Evolutionary conservation across 2,113 vertebrate species (phyloP).

Genomic region (Merops nubicus): DNA sequence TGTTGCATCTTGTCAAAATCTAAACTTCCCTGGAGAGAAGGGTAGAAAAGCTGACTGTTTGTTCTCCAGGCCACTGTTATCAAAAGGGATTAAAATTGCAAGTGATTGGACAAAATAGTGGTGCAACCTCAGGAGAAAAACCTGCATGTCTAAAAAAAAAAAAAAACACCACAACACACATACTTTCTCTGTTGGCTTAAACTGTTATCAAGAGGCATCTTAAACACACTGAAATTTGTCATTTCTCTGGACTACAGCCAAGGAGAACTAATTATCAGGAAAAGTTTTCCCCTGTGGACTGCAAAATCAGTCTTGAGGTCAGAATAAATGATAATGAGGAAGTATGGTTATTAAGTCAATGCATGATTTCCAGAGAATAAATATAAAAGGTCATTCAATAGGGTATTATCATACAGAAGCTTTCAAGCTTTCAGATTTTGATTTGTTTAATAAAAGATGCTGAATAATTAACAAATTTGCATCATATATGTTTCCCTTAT

Average conservation of each 20-base stretch:
- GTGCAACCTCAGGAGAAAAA: slow-evolving; percentile 42
- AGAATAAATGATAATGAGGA: slow-evolving; percentile 75
- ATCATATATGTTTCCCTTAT: slow-evolving; percentile 29
- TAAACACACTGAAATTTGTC: slow-evolving; percentile 77
- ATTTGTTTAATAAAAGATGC: slow-evolving; percentile 68
- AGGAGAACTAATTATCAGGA: slow-evolving; percentile 76
- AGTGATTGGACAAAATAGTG: slow-evolving; percentile 39
- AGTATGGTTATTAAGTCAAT: slow-evolving; percentile 67
- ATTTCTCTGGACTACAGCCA: slow-evolving; percentile 69
- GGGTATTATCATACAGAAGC: slow-evolving; percentile 59
- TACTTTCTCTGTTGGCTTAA: slow-evolving; percentile 52
- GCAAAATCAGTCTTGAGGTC: slow-evolving; percentile 74
- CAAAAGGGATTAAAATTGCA: neutral
- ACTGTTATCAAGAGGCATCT: slow-evolving; percentile 62
- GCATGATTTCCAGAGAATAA: slow-evolving; percentile 65
- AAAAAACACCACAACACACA: neutral
- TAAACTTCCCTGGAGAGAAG: neutral
- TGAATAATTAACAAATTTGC: slow-evolving; percentile 68
- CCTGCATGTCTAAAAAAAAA: neutral
- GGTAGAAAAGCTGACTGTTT: neutral
- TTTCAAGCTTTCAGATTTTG: slow-evolving; percentile 61
- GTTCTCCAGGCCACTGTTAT: neutral
- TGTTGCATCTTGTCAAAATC: neutral
- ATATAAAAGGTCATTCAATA: slow-evolving; percentile 69
- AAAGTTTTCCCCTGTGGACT: slow-evolving; percentile 62